Evolutionary conservation across 2,113 vertebrate genomes (phyloP), one percentile per base, ranked within the genome.

Genomic region (Odocoileus virginianus): DNA sequence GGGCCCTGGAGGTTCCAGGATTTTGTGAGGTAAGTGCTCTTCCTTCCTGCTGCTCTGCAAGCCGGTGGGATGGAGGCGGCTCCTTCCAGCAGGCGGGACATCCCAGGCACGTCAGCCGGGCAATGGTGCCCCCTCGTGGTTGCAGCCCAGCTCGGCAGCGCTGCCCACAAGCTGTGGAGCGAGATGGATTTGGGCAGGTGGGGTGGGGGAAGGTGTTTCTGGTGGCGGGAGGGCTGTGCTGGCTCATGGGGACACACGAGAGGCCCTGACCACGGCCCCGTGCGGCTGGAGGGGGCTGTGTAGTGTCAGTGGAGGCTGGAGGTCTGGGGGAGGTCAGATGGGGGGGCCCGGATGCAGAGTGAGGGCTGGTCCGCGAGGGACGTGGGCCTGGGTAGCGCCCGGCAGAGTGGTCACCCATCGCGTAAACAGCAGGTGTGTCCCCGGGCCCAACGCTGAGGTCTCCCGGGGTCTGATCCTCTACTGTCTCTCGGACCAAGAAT

Each of bases 101-200:
- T 47, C 54, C 2, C 14, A 52, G 43, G 74, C 25, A 0, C 47
- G 27, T 71, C 45, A 47, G 55, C 2, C 1, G n/a, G 58, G 89
- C 86, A 79, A 23, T 36, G 47, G 67, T 15, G 91, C 96, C 86
- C 91, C 23, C 96, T 97, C 0, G 88, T 98, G 98, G 95, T 58
- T 17, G 0, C 1, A 47, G 19, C 27, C 3, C 57, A 54, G 36
- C 23, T 25, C 1, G 1, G 81, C 36, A 0, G 3, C 58, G 90
- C 43, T 17, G 57, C 74, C 50, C 3, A 8, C 2, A 0, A 3
- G 17, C 13, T 25, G 11, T 4, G 33, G 15, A 1, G 40, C 11
- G 28, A 15, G 57, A 54, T 19, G 28, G 14, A 16, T 87, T 52
- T 7, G 36, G 30, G 25, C 50, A 14, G 7, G 12, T 36, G 33